phyloP scores from a whole-genome alignment of 2,797 vertebrate species.

The Crocidura indochinensis region DNA sequence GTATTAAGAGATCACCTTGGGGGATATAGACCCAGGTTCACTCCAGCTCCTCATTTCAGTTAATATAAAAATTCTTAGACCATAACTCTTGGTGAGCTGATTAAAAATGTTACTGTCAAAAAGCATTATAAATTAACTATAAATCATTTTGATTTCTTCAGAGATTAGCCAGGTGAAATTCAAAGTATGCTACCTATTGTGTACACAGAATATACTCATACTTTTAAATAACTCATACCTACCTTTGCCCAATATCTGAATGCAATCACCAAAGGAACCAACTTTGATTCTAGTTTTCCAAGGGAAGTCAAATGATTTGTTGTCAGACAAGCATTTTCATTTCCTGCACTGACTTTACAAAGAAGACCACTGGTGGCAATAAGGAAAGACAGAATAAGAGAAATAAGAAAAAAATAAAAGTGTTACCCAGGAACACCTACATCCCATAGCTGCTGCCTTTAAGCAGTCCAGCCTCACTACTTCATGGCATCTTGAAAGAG shows the following conservation, averaged over 20 bases:
- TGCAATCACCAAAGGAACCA: conserved; percentile 93
- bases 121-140: conserved; percentile 43
- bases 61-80: conserved; percentile 16
- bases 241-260: conserved; percentile 96
- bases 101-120: conserved; percentile 51
- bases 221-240: conserved; percentile 74
- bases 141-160: not conserved
- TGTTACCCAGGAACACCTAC: no score
- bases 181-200: not conserved
- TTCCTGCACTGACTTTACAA: conserved; percentile 98
- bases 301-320: conserved; percentile 93
- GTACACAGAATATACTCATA: not conserved
- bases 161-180: conserved; percentile 49
- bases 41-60: no score
- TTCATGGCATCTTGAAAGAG: no score
- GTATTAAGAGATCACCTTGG: no score
- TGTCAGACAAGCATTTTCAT: conserved; percentile 96
- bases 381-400: conserved; percentile 49
- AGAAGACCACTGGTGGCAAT: conserved; percentile 92
- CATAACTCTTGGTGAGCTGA: not conserved
- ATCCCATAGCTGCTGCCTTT: no score
- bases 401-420: conserved; percentile 68
- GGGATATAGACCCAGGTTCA: no score
- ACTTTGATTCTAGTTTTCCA: conserved; percentile 90
- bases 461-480: no score